Conservation (phyloP, 2,888 invertebrate species). For the Volucella inflata region DNA sequence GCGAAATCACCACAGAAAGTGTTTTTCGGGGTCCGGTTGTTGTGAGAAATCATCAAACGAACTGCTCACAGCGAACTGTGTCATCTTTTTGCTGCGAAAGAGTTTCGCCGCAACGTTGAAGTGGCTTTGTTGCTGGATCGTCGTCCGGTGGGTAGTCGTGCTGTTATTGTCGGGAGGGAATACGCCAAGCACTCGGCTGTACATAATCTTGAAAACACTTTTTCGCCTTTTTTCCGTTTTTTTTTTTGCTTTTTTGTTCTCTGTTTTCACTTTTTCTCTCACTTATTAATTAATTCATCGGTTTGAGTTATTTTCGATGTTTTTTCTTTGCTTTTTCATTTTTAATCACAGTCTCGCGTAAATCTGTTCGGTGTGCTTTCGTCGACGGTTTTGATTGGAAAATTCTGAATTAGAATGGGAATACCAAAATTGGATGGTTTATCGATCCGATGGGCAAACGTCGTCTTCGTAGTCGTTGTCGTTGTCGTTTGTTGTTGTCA, state of each 20-base stretch:
- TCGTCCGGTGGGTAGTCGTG: slow-evolving; percentile 60
- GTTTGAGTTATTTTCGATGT: slow-evolving; percentile 27
- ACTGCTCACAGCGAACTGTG: slow-evolving; percentile 73
- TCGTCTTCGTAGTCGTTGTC: slow-evolving; percentile 53
- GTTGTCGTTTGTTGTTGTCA: too few species aligned
- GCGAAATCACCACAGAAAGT: slow-evolving; percentile 45
- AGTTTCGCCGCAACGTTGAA: slow-evolving; percentile 56
- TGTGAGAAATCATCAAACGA: slow-evolving; percentile 71
- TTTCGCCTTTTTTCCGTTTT: slow-evolving; percentile 22
- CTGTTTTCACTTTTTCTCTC: slow-evolving; percentile 57
- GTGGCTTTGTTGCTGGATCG: slow-evolving; percentile 40
- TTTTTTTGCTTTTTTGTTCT: slow-evolving; percentile 9
- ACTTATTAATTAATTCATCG: slow-evolving; percentile 51
- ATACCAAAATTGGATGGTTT: slow-evolving; percentile 60
- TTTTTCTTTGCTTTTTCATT: slow-evolving; percentile 18
- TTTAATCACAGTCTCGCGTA: slow-evolving; percentile 50
- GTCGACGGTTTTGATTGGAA: slow-evolving; percentile 2
- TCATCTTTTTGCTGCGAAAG: slow-evolving; percentile 72
- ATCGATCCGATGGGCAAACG: slow-evolving; percentile 63
- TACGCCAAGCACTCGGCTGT: slow-evolving; percentile 63
- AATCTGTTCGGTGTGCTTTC: slow-evolving; percentile 38
- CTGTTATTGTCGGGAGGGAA: slow-evolving; percentile 56
- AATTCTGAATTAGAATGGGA: slow-evolving; percentile 7
- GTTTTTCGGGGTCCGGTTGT: slow-evolving; percentile 56
- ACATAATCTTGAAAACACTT: slow-evolving; percentile 68